Percentiles rank a stretch among this genome's conserved stretches.
These are phyloP conservation scores for Drosophila equinoxialis DNA, from an alignment of 1,140 invertebrate genomes.

Conservation along the genomic window DNA sequence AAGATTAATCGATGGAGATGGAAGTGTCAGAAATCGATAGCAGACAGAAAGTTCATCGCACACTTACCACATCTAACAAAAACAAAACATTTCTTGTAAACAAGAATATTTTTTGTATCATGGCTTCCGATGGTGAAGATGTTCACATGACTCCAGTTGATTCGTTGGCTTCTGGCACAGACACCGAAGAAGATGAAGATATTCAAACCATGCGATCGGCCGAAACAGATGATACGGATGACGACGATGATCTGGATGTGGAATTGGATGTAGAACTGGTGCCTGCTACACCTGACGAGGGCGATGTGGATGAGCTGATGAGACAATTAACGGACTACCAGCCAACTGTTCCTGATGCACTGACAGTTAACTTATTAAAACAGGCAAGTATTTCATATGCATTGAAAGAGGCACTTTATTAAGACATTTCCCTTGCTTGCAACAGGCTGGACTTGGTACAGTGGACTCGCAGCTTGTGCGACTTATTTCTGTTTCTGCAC, in stretches of 20 bases:
- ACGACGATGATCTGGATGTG: constrained; percentile 54
- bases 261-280: constrained; percentile 58
- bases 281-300: constrained; percentile 44
- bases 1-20: too few relatives aligned
- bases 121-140: constrained; percentile 66
- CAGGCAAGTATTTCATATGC: constrained; percentile 26
- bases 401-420: background rate
- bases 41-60: background rate
- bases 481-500: constrained; percentile 95
- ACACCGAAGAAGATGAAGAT: constrained; percentile 59
- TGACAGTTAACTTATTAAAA: constrained; percentile 93
- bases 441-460: constrained; percentile 92
- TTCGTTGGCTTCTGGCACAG: constrained; percentile 51
- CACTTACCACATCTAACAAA: background rate
- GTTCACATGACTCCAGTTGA: constrained; percentile 48
- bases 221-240: constrained; percentile 31
- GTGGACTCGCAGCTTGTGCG: constrained; percentile 93
- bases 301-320: constrained; percentile 78
- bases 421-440: background rate
- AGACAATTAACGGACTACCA: constrained; percentile 94
- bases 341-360: constrained; percentile 84
- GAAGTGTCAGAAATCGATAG: background rate
- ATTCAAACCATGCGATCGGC: background rate
- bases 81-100: background rate
- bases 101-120: constrained; percentile 11